Base-by-base conservation (phyloP, 2,797 vertebrate genomes). In the Bradypus variegatus region DNA sequence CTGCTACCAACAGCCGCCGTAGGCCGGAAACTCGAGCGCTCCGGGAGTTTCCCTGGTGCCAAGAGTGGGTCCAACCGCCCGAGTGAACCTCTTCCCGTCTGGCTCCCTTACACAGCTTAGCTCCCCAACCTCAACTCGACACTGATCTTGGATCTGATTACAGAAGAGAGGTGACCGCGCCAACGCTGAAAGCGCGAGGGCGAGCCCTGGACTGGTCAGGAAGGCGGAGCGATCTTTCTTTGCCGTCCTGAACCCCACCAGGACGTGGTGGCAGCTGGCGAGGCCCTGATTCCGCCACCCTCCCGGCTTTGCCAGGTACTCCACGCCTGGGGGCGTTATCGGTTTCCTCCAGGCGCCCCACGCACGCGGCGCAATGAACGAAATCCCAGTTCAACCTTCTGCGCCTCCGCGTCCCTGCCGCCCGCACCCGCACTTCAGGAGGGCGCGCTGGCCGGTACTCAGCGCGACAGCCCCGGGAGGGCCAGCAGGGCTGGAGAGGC, bases 101-200 rank as follows among this genome's bases (percentile, higher is more conserved):
- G 78, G 4, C 65, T 89, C 65, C 48, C 21, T 86, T 58, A 25
- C 82, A 50, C n/a, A 3, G 10, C 45, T n/a, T 60, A 67, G 31
- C 27, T 23, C 11, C 50, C 12, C 18, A 16, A n/a, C 36, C 25
- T 80, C 60, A 45, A 69, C 55, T 19, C 7, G 5, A 25, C 64
- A 92, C 88, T 65, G 81, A 95, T 94, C 88, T 78, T 73, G 45
- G 41, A 31, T 48, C 15, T 14, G n/a, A 84, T 94, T 62, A 67
- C 65, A 21, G 82, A 90, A 5, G 69, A 94, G 48, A 90, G 90
- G 53, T 23, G 87, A 86, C 19, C 36, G 6, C 15, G 41, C 53
- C 2, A 3, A 60, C 58, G 5, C 70, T 79, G 31, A 82, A 85
- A 78, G 48, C 48, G 8, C 14, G 0, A 10, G 48, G 33, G 62